phyloP scores from a whole-genome alignment of 2,888 invertebrate genomes.

The Amphipoea oculea region DNA sequence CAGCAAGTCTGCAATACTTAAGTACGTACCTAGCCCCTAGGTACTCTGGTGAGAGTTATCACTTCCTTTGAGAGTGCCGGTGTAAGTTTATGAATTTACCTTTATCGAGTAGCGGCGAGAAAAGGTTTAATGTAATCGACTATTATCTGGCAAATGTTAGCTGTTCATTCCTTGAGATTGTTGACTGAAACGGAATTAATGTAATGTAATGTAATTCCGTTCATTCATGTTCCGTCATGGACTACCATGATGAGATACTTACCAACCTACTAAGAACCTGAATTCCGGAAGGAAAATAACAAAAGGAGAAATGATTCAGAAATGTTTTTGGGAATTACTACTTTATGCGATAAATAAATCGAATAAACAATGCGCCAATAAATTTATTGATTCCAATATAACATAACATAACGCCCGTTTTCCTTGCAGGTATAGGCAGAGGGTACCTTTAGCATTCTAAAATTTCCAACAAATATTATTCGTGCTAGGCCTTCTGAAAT shows the following conservation, averaged over 20 bases:
- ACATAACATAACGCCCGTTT: neutral
- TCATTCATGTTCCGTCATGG: neutral
- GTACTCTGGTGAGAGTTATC: conserved; percentile 33
- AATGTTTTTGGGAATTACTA: neutral
- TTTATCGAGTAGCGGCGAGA: conserved; percentile 8
- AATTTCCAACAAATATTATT: neutral
- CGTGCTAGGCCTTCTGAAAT: neutral
- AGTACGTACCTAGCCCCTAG: neutral
- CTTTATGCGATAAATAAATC: neutral
- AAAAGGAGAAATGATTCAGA: neutral
- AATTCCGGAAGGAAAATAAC: neutral
- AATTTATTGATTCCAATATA: neutral
- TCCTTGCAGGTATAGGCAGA: too few species aligned
- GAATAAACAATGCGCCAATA: neutral
- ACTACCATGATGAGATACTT: neutral
- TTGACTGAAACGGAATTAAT: neutral
- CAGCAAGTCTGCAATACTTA: neutral
- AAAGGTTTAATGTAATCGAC: neutral
- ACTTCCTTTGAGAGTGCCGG: conserved; percentile 33
- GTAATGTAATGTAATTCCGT: too few species aligned
- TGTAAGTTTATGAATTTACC: conserved; percentile 20
- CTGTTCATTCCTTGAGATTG: neutral
- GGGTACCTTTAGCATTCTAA: neutral
- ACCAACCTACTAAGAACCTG: neutral
- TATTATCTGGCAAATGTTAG: neutral